phyloP scores from a whole-genome alignment of 2,797 vertebrate genomes.

The Myripristis murdjan region DNA sequence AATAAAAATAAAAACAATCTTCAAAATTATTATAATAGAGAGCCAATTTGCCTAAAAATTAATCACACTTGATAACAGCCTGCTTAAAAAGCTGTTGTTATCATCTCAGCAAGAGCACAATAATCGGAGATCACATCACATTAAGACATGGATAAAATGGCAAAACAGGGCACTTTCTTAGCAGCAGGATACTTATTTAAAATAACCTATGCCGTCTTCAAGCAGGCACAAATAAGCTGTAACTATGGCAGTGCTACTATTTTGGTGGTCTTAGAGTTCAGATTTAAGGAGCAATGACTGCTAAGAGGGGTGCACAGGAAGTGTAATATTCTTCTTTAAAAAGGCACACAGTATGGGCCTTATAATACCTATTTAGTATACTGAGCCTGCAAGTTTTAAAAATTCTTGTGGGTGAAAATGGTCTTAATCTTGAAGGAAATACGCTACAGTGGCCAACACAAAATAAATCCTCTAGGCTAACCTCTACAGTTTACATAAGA shows the following conservation, averaged over 20 bases:
- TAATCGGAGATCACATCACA: neutral
- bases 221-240: slow-evolving; percentile 15
- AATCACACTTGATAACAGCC: neutral
- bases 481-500: no score
- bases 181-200: slow-evolving; percentile 36
- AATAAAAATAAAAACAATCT: neutral
- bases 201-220: slow-evolving; percentile 31
- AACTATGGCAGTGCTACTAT: slow-evolving; percentile 8
- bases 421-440: no score
- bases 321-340: no score
- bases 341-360: no score
- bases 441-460: no score
- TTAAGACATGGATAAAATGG: slow-evolving; percentile 5
- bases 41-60: slow-evolving; percentile 3
- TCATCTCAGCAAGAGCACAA: neutral
- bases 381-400: no score
- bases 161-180: slow-evolving; percentile 16
- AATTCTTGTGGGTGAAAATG: no score
- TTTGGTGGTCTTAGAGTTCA: slow-evolving; percentile 3
- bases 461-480: no score
- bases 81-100: neutral
- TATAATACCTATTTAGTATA: no score
- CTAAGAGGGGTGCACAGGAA: neutral
- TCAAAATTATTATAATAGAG: neutral
- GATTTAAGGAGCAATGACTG: slow-evolving; percentile 24